A percentile compares a stretch with the other conserved stretches of the same genome.
Evolutionary conservation across 2,888 invertebrate species (phyloP).

Genomic region (Agrotis exclamationis): DNA sequence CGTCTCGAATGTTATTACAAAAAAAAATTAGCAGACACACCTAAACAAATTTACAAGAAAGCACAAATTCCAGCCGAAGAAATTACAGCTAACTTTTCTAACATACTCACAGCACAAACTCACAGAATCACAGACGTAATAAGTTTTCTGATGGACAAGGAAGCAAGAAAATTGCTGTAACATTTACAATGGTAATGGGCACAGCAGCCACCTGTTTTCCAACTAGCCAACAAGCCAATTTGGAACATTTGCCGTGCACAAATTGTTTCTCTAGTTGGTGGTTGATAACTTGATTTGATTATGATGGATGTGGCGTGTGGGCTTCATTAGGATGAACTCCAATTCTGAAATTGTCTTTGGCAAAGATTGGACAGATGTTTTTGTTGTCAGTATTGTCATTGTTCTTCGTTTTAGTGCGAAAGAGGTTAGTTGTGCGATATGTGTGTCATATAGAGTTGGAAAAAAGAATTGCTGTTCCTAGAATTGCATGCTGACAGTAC

Average conservation of each 20-base stretch:
- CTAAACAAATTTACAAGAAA: slow-evolving; percentile 17
- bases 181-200: slow-evolving; percentile 84
- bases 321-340: slow-evolving; percentile 37
- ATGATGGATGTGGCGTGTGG: slow-evolving; percentile 60
- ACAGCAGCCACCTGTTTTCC: slow-evolving; percentile 80
- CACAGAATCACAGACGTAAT: slow-evolving; percentile 63
- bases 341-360: slow-evolving; percentile 26
- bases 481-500: no score
- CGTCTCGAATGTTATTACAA: background rate
- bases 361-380: background rate
- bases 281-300: slow-evolving; percentile 65
- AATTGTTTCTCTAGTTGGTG: slow-evolving; percentile 82
- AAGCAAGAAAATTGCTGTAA: slow-evolving; percentile 81
- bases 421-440: background rate
- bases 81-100: slow-evolving; percentile 49
- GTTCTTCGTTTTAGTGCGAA: background rate
- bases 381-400: background rate
- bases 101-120: slow-evolving; percentile 48
- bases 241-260: slow-evolving; percentile 79
- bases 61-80: slow-evolving; percentile 7
- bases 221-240: slow-evolving; percentile 79
- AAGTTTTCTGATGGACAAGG: slow-evolving; percentile 75
- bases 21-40: background rate
- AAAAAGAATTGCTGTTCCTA: no score
- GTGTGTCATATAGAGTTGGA: no score